phyloP scores from a whole-genome alignment of 1,140 invertebrate species.

The Temnothorax longispinosus region DNA sequence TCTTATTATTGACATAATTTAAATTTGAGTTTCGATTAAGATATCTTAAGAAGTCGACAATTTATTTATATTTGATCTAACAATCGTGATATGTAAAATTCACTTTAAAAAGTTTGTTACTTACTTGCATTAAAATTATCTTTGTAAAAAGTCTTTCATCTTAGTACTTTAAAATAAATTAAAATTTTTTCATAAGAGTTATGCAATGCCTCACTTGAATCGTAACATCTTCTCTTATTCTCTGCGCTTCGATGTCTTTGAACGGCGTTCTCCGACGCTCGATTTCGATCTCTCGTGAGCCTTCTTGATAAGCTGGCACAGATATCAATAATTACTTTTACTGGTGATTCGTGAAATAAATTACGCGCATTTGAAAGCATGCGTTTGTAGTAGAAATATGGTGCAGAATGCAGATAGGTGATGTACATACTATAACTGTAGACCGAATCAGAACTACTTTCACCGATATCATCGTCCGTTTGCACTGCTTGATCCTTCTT shows the following conservation, averaged over 20 bases:
- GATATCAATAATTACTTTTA: neutral
- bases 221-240: constrained; percentile 81
- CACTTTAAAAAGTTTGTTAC: neutral
- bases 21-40: neutral
- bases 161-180: neutral
- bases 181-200: neutral
- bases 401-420: neutral
- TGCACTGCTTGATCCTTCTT: constrained; percentile 53
- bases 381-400: neutral
- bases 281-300: constrained; percentile 50
- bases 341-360: neutral
- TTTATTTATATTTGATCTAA: neutral
- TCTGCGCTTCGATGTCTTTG: constrained; percentile 82
- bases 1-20: neutral
- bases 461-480: constrained; percentile 50
- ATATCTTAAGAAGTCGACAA: neutral
- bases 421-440: constrained; percentile 78
- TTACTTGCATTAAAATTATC: neutral
- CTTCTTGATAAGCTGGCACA: constrained; percentile 75
- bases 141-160: neutral
- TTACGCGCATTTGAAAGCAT: neutral
- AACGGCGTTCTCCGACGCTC: constrained; percentile 60
- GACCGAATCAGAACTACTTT: constrained; percentile 46
- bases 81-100: neutral
- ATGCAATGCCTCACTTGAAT: constrained; percentile 76